Evolutionary conservation across 2,797 vertebrate species (phyloP).

Genomic region (Parotocinclus haroldoi): DNA sequence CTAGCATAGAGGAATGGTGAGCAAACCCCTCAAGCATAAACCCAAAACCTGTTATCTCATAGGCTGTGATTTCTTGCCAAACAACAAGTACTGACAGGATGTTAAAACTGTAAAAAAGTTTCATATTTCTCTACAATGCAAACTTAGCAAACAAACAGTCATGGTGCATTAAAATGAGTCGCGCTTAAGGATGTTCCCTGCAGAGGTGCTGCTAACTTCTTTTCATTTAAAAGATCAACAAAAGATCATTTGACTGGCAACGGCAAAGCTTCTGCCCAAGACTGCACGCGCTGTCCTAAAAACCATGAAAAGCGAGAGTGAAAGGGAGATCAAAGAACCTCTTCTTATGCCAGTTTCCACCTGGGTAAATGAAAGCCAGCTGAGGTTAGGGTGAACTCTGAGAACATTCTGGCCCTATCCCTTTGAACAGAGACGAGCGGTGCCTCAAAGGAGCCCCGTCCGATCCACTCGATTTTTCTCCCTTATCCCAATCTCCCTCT

Average conservation of each 20-base stretch:
- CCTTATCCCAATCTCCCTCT: background rate
- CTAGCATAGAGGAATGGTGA: no score
- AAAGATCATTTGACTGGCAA: no score
- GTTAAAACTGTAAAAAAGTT: no score
- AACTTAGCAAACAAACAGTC: background rate
- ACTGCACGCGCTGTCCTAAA: conserved; percentile 19
- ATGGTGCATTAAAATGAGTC: no score
- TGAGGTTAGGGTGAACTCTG: conserved; percentile 63
- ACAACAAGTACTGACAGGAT: no score
- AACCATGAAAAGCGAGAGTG: conserved; percentile 2
- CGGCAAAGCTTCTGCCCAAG: no score
- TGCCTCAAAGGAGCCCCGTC: conserved; percentile 27
- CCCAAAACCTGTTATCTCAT: no score
- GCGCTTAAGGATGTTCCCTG: no score
- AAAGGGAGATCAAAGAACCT: conserved; percentile 65
- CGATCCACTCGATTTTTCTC: conserved; percentile 10
- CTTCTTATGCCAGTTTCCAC: conserved; percentile 69
- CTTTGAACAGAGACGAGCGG: conserved; percentile 25
- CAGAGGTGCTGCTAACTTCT: background rate
- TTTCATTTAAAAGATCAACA: background rate
- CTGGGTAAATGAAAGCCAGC: conserved; percentile 73
- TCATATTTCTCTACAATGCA: no score
- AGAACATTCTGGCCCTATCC: conserved; percentile 32
- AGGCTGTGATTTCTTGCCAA: no score
- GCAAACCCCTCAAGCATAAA: no score